These are phyloP conservation scores for Halichoeres trimaculatus DNA, from an alignment of 2,113 vertebrate species.

Conservation along the genomic window DNA sequence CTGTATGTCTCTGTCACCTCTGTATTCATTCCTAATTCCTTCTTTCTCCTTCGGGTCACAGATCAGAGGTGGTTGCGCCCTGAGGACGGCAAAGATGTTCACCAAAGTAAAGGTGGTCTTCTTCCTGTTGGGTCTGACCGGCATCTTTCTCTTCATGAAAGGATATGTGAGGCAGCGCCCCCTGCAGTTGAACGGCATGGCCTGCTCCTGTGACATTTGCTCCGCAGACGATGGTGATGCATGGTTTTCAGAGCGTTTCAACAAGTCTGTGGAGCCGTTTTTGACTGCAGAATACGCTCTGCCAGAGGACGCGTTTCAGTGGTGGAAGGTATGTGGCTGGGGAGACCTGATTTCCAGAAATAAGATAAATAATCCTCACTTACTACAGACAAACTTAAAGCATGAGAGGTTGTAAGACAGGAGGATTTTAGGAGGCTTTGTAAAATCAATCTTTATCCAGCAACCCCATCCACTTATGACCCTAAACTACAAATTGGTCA, in stretches of 20 bases:
- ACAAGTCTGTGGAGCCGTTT: constrained; percentile 29
- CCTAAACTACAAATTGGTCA: too few species aligned
- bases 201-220: constrained; percentile 12
- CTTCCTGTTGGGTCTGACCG: neutral
- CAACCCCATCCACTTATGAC: too few species aligned
- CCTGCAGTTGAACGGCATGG: fast-evolving
- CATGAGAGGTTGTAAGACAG: too few species aligned
- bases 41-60: neutral
- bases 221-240: too few species aligned
- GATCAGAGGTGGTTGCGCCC: neutral
- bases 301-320: constrained; percentile 10
- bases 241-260: neutral
- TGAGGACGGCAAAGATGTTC: neutral
- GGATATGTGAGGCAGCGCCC: neutral
- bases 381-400: too few species aligned
- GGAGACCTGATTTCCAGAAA: too few species aligned
- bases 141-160: neutral
- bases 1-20: too few species aligned
- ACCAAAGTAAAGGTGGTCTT: neutral
- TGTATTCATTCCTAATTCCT: neutral
- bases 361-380: too few species aligned
- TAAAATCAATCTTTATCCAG: too few species aligned
- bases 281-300: neutral
- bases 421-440: too few species aligned
- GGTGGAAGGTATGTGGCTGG: constrained; percentile 65